Evolutionary conservation across 2,797 vertebrate species (phyloP).

Genomic region (Acipenser ruthenus): DNA sequence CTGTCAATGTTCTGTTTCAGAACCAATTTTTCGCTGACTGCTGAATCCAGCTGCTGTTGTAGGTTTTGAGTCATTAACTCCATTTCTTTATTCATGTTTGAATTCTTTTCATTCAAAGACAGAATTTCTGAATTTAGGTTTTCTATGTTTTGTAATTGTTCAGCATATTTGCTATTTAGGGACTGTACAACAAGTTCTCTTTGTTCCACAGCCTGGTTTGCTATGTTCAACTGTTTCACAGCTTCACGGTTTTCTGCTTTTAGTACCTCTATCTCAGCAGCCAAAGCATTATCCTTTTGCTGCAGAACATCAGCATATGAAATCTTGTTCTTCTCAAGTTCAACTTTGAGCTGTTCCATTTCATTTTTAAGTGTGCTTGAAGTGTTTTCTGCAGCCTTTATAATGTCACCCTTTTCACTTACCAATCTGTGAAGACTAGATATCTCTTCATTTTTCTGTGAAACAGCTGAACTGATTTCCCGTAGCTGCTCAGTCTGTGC

Average conservation of each 20-base stretch:
- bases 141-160: slow-evolving; percentile 56
- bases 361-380: slow-evolving; percentile 50
- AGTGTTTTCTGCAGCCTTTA: slow-evolving; percentile 34
- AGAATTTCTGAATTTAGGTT: slow-evolving; percentile 53
- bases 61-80: slow-evolving; percentile 38
- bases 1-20: slow-evolving; percentile 52
- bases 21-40: slow-evolving; percentile 45
- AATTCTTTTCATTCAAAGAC: slow-evolving; percentile 49
- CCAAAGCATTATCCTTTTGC: slow-evolving; percentile 62
- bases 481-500: slow-evolving; percentile 45
- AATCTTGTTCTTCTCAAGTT: slow-evolving; percentile 41
- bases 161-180: slow-evolving; percentile 54
- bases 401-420: slow-evolving; percentile 33
- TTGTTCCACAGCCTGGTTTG: slow-evolving; percentile 61
- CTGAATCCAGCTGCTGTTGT: slow-evolving; percentile 38
- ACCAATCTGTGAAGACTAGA: slow-evolving; percentile 43
- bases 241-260: slow-evolving; percentile 62
- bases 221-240: slow-evolving; percentile 46
- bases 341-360: slow-evolving; percentile 29
- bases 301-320: slow-evolving; percentile 45
- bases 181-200: slow-evolving; percentile 62
- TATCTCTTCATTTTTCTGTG: slow-evolving; percentile 46
- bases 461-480: slow-evolving; percentile 42
- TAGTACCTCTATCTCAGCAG: slow-evolving; percentile 55
- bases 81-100: slow-evolving; percentile 40